These are phyloP conservation scores for Ormia ochracea DNA, from an alignment of 2,888 invertebrate species.

Conservation along the genomic window DNA sequence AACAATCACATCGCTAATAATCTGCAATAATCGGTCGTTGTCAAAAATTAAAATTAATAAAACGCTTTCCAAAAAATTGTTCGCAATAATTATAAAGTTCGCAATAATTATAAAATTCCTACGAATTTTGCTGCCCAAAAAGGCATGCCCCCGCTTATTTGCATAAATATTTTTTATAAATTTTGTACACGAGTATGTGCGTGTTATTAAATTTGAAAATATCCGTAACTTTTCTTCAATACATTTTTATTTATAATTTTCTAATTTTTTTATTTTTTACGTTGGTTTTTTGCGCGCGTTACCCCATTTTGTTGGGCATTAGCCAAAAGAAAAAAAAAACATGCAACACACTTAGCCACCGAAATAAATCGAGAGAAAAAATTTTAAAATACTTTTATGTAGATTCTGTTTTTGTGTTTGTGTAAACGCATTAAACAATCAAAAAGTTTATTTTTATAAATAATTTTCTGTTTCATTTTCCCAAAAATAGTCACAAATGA, in stretches of 20 bases:
- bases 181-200: no score
- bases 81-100: no score
- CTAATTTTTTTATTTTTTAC: neutral
- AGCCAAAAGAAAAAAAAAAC: constrained; percentile 66
- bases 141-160: no score
- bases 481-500: constrained; percentile 58
- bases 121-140: no score
- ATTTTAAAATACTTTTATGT: constrained; percentile 15
- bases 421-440: constrained; percentile 41
- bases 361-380: constrained; percentile 14
- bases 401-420: constrained; percentile 23
- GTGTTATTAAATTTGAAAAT: constrained; percentile 37
- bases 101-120: no score
- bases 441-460: constrained; percentile 50
- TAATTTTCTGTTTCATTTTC: constrained; percentile 57
- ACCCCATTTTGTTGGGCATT: constrained; percentile 65
- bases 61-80: no score
- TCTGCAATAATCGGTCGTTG: no score
- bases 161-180: no score
- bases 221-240: constrained; percentile 39
- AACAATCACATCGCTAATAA: no score
- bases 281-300: constrained; percentile 55
- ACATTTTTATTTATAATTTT: constrained; percentile 33
- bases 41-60: no score
- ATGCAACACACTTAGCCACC: neutral